Conservation (phyloP, 1,140 invertebrate genomes). For the Cydia pomonella region DNA sequence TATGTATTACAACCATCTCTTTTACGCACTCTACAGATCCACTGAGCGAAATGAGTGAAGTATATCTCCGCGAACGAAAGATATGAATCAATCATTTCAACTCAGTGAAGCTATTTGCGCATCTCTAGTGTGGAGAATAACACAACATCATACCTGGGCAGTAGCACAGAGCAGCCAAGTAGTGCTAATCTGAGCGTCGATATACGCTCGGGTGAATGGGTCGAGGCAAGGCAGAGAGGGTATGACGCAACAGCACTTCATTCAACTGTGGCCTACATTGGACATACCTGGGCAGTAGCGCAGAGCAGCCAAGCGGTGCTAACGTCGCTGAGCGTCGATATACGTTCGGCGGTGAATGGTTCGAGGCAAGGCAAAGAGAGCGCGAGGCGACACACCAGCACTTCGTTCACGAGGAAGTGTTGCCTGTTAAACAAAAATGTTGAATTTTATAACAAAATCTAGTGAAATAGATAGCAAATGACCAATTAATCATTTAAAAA, state of each 20-base stretch:
- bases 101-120: too few relatives aligned
- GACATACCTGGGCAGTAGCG: slow-evolving; percentile 84
- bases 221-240: slow-evolving; percentile 93
- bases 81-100: too few relatives aligned
- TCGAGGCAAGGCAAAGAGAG: slow-evolving; percentile 93
- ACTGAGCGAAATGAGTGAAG: too few relatives aligned
- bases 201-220: slow-evolving; percentile 91
- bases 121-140: too few relatives aligned
- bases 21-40: too few relatives aligned
- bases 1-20: too few relatives aligned
- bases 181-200: slow-evolving; percentile 90
- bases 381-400: slow-evolving; percentile 90
- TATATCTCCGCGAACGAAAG: too few relatives aligned
- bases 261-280: slow-evolving; percentile 72
- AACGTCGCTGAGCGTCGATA: slow-evolving; percentile 91
- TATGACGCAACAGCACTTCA: slow-evolving; percentile 90
- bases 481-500: too few relatives aligned
- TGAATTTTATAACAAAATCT: too few relatives aligned
- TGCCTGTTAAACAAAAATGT: slow-evolving; percentile 81
- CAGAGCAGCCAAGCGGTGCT: slow-evolving; percentile 88
- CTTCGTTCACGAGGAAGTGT: slow-evolving; percentile 89
- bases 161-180: slow-evolving; percentile 83
- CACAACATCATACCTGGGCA: too few relatives aligned
- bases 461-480: too few relatives aligned
- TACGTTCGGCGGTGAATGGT: slow-evolving; percentile 89